Evolutionary conservation across 2,888 invertebrate species (phyloP).

Genomic region (Synergus itoensis): DNA sequence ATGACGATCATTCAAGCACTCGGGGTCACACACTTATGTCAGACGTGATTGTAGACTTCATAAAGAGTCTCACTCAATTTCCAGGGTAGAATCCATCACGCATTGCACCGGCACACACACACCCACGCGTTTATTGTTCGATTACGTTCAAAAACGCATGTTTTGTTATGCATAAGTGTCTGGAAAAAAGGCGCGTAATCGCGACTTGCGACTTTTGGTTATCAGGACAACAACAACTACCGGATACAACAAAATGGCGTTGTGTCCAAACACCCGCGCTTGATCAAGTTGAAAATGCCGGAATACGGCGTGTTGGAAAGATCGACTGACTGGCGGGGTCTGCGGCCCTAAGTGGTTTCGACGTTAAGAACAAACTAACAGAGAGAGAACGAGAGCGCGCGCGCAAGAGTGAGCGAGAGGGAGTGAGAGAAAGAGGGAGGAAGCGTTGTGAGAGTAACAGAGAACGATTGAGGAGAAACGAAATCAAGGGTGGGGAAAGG

Average conservation of each 20-base stretch:
- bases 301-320: conserved; percentile 69
- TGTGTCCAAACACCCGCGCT: conserved; percentile 66
- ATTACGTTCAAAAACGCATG: not conserved
- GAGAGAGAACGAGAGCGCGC: conserved; percentile 45
- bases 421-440: conserved; percentile 41
- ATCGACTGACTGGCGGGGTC: conserved; percentile 73
- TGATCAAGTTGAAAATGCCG: conserved; percentile 75
- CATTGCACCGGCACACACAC: conserved; percentile 38
- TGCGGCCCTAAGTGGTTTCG: conserved; percentile 74
- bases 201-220: not conserved
- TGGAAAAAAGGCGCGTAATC: conserved; percentile 20
- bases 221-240: not conserved
- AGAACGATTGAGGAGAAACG: conserved; percentile 36
- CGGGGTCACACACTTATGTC: conserved; percentile 37
- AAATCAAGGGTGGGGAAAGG: conserved; percentile 49
- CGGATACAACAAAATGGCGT: conserved; percentile 67
- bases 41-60: conserved; percentile 29
- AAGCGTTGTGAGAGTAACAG: conserved; percentile 47
- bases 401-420: conserved; percentile 54
- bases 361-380: conserved; percentile 70
- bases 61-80: conserved; percentile 33
- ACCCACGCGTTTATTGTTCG: conserved; percentile 12
- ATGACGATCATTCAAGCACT: conserved; percentile 46
- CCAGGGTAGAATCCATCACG: conserved; percentile 10
- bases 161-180: not conserved